Conservation (phyloP, 2,888 invertebrate species). For the Drosophila kanekoi region DNA sequence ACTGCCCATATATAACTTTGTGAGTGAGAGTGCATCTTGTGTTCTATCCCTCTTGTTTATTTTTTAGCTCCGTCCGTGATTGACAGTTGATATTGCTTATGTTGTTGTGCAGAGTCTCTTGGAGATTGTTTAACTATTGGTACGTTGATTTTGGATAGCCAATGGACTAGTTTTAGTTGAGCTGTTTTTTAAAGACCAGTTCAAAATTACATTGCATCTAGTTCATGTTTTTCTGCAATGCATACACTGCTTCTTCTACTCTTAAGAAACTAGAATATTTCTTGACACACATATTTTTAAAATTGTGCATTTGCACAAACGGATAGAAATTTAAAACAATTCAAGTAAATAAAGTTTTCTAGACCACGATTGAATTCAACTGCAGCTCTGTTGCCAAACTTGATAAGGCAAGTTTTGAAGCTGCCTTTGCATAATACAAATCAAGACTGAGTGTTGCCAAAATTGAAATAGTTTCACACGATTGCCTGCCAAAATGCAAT, state of each 20-base stretch:
- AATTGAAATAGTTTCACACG: constrained; percentile 71
- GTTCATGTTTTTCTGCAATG: too few relatives aligned
- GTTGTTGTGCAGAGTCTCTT: constrained; percentile 9
- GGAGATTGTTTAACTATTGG: constrained; percentile 32
- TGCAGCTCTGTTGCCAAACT: constrained; percentile 5
- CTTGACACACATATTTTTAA: background rate
- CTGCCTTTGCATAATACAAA: constrained; percentile 26
- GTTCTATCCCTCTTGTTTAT: constrained; percentile 21
- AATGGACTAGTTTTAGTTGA: background rate
- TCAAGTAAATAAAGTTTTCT: too few relatives aligned
- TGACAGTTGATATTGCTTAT: constrained; percentile 43
- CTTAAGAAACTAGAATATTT: background rate
- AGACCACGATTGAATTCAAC: constrained; percentile 2
- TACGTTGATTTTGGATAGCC: background rate
- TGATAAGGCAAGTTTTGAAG: constrained; percentile 17
- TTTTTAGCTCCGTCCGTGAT: constrained; percentile 30
- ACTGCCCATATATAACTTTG: constrained; percentile 3
- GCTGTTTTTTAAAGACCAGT: background rate
- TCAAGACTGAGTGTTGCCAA: constrained; percentile 38
- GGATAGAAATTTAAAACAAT: background rate
- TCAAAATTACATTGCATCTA: background rate
- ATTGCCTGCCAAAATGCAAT: constrained; percentile 42
- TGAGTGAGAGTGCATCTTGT: constrained; percentile 9
- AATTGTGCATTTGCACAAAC: background rate
- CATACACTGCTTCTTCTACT: too few relatives aligned